Conservation (phyloP, 1,140 invertebrate genomes). For the Harpegnathos saltator region DNA sequence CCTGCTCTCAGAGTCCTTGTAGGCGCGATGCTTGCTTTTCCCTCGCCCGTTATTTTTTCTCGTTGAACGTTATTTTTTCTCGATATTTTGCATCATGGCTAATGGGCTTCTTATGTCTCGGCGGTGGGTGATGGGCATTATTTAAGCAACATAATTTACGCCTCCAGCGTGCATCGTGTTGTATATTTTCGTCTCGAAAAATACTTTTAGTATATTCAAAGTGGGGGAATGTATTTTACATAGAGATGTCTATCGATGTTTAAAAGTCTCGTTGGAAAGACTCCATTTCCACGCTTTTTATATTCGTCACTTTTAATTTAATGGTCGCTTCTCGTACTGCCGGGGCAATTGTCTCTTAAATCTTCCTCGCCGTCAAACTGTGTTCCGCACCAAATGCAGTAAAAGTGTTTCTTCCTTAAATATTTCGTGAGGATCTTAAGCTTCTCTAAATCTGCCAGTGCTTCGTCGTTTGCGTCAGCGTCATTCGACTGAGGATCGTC, state of each 20-base stretch:
- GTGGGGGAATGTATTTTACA: constrained; percentile 7
- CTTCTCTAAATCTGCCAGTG: constrained; percentile 84
- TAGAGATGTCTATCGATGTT: neutral
- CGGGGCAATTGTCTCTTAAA: constrained; percentile 89
- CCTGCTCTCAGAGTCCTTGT: constrained; percentile 53
- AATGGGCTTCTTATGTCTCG: constrained; percentile 81
- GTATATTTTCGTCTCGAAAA: neutral
- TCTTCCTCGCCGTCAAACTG: constrained; percentile 88
- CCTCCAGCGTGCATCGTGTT: neutral
- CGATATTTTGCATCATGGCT: constrained; percentile 80
- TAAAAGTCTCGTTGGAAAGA: constrained; percentile 19
- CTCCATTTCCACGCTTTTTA: neutral
- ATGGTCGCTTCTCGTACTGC: constrained; percentile 88
- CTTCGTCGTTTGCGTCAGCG: constrained; percentile 80
- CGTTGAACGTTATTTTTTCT: constrained; percentile 63
- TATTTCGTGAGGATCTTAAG: constrained; percentile 89
- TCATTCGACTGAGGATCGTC: constrained; percentile 79
- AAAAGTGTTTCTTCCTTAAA: constrained; percentile 89
- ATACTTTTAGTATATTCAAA: neutral
- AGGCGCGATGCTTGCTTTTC: constrained; percentile 59
- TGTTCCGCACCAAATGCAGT: constrained; percentile 93
- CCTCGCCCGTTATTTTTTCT: constrained; percentile 61
- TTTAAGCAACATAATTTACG: constrained; percentile 39
- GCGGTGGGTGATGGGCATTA: constrained; percentile 47
- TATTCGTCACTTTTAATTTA: constrained; percentile 74